Evolutionary conservation across 2,113 vertebrate species (phyloP).

Genomic region (Anhinga rufa): DNA sequence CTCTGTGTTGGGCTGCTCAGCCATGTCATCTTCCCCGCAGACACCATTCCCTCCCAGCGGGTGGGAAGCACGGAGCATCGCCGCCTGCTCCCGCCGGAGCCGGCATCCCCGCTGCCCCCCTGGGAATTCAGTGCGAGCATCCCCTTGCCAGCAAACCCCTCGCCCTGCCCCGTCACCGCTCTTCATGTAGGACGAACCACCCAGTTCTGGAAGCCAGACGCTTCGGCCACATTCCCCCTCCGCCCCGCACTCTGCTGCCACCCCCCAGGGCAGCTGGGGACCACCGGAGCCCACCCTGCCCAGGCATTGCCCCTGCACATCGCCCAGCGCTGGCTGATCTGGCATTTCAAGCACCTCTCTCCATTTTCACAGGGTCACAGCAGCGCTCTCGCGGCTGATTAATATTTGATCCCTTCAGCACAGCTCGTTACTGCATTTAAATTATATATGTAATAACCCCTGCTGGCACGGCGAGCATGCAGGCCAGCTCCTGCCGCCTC

Average conservation of each 20-base stretch:
- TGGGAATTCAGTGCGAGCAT: not conserved
- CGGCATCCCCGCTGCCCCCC: not conserved
- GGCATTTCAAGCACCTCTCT: slow-evolving; percentile 33
- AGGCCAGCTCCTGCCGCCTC: not conserved
- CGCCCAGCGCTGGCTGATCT: not conserved
- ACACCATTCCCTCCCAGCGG: slow-evolving; percentile 48
- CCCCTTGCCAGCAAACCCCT: not conserved
- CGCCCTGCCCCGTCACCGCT: rapidly evolving
- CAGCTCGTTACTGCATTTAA: slow-evolving; percentile 67
- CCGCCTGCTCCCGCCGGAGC: not conserved
- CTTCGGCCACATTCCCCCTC: rapidly evolving
- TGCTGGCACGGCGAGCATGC: not conserved
- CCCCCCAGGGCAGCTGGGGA: not conserved
- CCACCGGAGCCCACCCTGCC: not conserved
- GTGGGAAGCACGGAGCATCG: slow-evolving; percentile 50
- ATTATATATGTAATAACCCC: slow-evolving; percentile 62
- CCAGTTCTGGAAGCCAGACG: not conserved
- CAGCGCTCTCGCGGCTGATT: slow-evolving; percentile 40
- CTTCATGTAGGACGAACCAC: not conserved
- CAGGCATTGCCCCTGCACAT: rapidly evolving
- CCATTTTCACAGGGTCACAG: slow-evolving; percentile 44
- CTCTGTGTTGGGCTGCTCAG: slow-evolving; percentile 59
- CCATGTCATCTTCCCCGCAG: slow-evolving; percentile 55
- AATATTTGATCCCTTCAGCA: slow-evolving; percentile 72
- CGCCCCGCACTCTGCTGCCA: not conserved